These are phyloP conservation scores for Macrocentrus cingulum DNA, from an alignment of 1,140 invertebrate genomes.

Conservation along the genomic window DNA sequence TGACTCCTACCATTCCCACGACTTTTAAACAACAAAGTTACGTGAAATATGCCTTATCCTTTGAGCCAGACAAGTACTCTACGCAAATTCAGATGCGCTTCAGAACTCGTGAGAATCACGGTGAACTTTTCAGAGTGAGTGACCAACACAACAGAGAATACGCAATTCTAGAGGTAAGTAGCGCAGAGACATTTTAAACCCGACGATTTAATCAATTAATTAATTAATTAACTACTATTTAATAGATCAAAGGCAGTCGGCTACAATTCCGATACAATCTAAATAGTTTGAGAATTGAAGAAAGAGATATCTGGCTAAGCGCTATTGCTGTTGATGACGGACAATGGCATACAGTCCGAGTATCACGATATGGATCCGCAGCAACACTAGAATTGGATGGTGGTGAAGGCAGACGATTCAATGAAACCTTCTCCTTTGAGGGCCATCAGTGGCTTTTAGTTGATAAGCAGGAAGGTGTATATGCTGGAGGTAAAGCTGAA, in stretches of 20 bases:
- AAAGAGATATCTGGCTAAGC: conserved; percentile 87
- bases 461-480: conserved; percentile 92
- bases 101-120: conserved; percentile 87
- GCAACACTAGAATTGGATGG: conserved; percentile 93
- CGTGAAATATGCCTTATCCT: conserved; percentile 92
- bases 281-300: conserved; percentile 85
- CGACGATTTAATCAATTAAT: no score
- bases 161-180: conserved; percentile 81
- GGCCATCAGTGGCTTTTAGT: conserved; percentile 91
- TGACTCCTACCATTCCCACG: conserved; percentile 79
- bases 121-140: conserved; percentile 88
- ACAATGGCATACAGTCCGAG: conserved; percentile 93
- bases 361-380: conserved; percentile 87
- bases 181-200: no score
- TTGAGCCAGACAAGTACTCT: conserved; percentile 88
- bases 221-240: no score
- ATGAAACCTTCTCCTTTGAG: conserved; percentile 88
- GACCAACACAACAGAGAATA: conserved; percentile 95
- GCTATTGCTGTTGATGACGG: conserved; percentile 91
- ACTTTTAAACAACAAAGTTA: conserved; percentile 92
- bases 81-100: conserved; percentile 91
- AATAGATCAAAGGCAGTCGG: conserved; percentile 82
- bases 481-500: conserved; percentile 92
- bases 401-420: conserved; percentile 91
- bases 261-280: conserved; percentile 91